Evolutionary conservation across 2,797 vertebrate species (phyloP).

Genomic region (Myoxocephalus aenaeus): DNA sequence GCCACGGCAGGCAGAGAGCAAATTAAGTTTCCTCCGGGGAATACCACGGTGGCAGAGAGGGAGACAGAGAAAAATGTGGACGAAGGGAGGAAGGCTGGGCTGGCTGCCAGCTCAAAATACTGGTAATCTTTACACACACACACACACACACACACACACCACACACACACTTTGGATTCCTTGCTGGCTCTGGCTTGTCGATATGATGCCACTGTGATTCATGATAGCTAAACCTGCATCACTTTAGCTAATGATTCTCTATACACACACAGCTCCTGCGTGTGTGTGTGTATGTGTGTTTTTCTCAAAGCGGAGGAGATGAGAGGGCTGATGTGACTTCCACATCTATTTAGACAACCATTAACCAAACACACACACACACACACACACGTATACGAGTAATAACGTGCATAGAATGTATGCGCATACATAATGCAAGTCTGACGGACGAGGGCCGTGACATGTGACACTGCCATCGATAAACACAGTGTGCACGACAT

Average conservation of each 20-base stretch:
- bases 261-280: constrained; percentile 67
- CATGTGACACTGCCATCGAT: constrained; percentile 49
- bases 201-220: constrained; percentile 85
- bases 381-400: constrained; percentile 39
- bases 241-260: constrained; percentile 86
- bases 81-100: constrained; percentile 61
- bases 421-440: constrained; percentile 77
- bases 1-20: constrained; percentile 42
- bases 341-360: constrained; percentile 78
- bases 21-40: constrained; percentile 69
- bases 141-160: constrained; percentile 39
- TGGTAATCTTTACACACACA: constrained; percentile 66
- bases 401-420: constrained; percentile 59
- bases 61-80: constrained; percentile 69
- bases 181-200: constrained; percentile 79
- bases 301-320: constrained; percentile 52
- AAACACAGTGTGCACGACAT: constrained; percentile 45
- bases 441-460: constrained; percentile 53
- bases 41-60: constrained; percentile 58
- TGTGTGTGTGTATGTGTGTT: constrained; percentile 20
- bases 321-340: constrained; percentile 77
- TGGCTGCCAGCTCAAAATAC: constrained; percentile 75
- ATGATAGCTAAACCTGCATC: constrained; percentile 83
- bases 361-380: constrained; percentile 64
- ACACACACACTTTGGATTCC: constrained; percentile 69